These are phyloP conservation scores for Meandrusa payeni DNA, from an alignment of 2,888 invertebrate species.

Conservation along the genomic window DNA sequence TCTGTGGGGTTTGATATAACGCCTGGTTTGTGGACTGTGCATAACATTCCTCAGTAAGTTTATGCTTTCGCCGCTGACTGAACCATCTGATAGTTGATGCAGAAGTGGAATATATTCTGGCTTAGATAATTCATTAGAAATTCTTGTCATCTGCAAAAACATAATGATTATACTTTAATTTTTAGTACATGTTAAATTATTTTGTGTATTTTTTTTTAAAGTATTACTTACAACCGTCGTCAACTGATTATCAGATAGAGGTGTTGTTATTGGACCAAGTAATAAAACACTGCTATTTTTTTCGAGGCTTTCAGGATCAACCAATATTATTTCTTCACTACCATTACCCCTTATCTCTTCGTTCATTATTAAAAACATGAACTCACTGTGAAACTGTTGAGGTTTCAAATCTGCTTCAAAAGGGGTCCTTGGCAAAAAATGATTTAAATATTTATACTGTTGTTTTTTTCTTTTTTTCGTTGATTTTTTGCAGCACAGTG, in stretches of 20 bases:
- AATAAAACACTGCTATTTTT: constrained; percentile 63
- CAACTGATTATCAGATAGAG: constrained; percentile 53
- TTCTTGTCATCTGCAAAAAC: constrained; percentile 63
- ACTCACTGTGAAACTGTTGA: constrained; percentile 39
- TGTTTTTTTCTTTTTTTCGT: constrained; percentile 31
- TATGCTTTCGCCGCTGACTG: constrained; percentile 44
- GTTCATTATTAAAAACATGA: constrained; percentile 66
- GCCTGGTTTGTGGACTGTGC: constrained; percentile 56
- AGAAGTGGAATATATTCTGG: constrained; percentile 61
- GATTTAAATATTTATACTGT: constrained; percentile 34
- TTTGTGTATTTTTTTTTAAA: background rate
- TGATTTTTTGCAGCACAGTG: constrained; percentile 58
- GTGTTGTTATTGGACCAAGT: constrained; percentile 62
- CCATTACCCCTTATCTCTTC: constrained; percentile 62
- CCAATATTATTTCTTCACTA: constrained; percentile 57
- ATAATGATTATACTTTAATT: background rate
- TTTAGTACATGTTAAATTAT: background rate
- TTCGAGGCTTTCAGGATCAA: constrained; percentile 66
- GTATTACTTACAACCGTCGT: constrained; percentile 63
- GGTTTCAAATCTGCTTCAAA: constrained; percentile 6
- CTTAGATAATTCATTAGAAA: constrained; percentile 62
- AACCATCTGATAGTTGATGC: constrained; percentile 59
- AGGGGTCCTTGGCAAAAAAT: constrained; percentile 31
- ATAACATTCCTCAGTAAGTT: constrained; percentile 55
- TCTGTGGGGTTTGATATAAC: constrained; percentile 71